Evolutionary conservation across 2,888 invertebrate genomes (phyloP).

Genomic region (Conops quadrifasciatus): DNA sequence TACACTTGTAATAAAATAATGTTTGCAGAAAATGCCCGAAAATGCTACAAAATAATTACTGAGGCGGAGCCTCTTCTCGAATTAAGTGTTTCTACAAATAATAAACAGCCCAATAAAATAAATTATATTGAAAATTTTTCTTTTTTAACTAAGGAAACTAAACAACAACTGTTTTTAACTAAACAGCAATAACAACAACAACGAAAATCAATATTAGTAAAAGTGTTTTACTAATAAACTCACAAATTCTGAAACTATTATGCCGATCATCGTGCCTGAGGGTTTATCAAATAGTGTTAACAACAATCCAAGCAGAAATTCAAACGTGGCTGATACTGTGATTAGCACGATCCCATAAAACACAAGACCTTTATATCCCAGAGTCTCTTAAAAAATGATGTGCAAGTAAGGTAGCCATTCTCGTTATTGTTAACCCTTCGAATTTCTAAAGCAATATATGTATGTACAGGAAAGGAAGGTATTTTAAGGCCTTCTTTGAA

Average conservation of each 20-base stretch:
- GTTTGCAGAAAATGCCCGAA: slow-evolving; percentile 63
- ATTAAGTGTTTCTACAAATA: slow-evolving; percentile 37
- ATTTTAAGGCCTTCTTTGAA: slow-evolving; percentile 2
- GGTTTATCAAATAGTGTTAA: background rate
- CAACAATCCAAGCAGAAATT: background rate
- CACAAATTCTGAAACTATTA: background rate
- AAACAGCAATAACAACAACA: slow-evolving; percentile 13
- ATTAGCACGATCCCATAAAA: background rate
- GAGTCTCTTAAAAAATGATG: background rate
- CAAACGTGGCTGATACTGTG: background rate
- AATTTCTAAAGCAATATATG: slow-evolving; percentile 1
- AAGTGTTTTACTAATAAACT: slow-evolving; percentile 24
- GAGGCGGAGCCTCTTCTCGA: slow-evolving; percentile 59
- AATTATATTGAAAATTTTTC: background rate
- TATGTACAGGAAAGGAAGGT: slow-evolving; percentile 25
- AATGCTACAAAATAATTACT: slow-evolving; percentile 60
- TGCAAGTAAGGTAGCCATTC: background rate
- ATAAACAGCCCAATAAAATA: slow-evolving; percentile 15
- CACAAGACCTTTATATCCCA: slow-evolving; percentile 17
- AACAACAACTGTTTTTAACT: too few species aligned
- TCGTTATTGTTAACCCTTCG: background rate
- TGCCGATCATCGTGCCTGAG: background rate
- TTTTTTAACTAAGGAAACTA: too few species aligned
- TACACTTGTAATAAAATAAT: slow-evolving; percentile 40
- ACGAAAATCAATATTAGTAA: slow-evolving; percentile 17